These are phyloP conservation scores for Nasonovia ribisnigri DNA, from an alignment of 2,888 invertebrate species.

Conservation along the genomic window DNA sequence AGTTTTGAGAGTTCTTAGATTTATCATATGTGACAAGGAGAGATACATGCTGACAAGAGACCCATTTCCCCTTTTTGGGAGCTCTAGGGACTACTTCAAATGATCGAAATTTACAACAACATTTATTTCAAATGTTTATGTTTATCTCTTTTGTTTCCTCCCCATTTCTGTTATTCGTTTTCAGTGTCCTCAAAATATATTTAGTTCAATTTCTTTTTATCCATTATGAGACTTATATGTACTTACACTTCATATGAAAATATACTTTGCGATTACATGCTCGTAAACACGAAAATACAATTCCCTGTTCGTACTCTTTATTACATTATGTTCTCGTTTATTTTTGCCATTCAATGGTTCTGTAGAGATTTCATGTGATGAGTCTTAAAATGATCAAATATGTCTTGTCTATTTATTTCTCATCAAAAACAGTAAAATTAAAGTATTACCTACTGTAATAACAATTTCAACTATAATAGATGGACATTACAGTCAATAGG, in stretches of 20 bases:
- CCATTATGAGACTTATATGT: constrained; percentile 33
- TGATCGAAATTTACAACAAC: constrained; percentile 52
- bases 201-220: constrained; percentile 53
- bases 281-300: constrained; percentile 51
- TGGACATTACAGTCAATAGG: neutral
- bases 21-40: constrained; percentile 15
- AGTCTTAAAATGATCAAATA: neutral
- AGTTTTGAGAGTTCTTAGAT: constrained; percentile 18
- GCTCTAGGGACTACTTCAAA: constrained; percentile 46
- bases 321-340: constrained; percentile 8
- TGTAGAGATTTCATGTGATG: neutral
- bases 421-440: neutral
- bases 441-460: neutral
- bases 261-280: constrained; percentile 47
- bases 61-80: constrained; percentile 26
- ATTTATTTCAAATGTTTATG: constrained; percentile 58
- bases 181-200: constrained; percentile 33
- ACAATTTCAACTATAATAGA: neutral
- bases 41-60: constrained; percentile 27
- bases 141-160: constrained; percentile 44
- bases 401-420: neutral
- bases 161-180: neutral
- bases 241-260: constrained; percentile 26
- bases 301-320: constrained; percentile 27
- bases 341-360: neutral